Evolutionary conservation across 2,113 vertebrate species (phyloP), one percentile per base, ranked within the genome.

Genomic region (Agelaius tricolor): DNA sequence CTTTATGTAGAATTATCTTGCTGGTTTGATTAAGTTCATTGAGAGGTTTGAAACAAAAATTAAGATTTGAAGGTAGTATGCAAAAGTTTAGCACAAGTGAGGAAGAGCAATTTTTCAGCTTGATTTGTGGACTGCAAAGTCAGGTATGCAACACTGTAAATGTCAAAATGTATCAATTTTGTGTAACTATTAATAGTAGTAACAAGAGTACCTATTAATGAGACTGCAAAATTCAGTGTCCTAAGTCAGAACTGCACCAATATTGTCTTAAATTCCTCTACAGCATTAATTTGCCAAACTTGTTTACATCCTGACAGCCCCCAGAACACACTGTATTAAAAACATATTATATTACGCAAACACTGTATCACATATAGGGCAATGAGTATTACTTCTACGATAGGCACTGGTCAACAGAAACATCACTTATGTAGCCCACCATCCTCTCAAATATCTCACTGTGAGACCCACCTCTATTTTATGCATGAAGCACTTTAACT

Each of bases 361-460:
- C 15, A 43, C 6, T 58, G 2, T 13, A 62, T 27, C 37, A 62
- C 41, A 82, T 89, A 33, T 11, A 87, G 31, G 28, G 49, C 13
- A 28, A 17, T 19, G 6, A 85, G 10, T 43, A 37, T 19, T 35
- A 65, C 6, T 18, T 58, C 22, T 41, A 54, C 26, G 33, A 43
- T 1, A 51, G 5, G 23, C 13, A 86, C 84, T 41, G 17, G 74
- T 33, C 27, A 87, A 66, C 31, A 67, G 28, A 78, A 94, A 74
- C 11, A 59, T 5, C 1, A 74, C 6, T 24, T 49, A n/a, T 9
- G 44, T 1, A 39, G n/a, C 11, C n/a, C 8, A 74, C 3, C 1
- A 9, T 61, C 5, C 7, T 68, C 33, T 43, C 44, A 84, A 87
- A 65, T 15, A 68, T 0, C 8, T 23, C 26, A 31, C 21, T 54